Base-by-base conservation (phyloP, 1,140 invertebrate species). In the Platorchestia sp. region DNA sequence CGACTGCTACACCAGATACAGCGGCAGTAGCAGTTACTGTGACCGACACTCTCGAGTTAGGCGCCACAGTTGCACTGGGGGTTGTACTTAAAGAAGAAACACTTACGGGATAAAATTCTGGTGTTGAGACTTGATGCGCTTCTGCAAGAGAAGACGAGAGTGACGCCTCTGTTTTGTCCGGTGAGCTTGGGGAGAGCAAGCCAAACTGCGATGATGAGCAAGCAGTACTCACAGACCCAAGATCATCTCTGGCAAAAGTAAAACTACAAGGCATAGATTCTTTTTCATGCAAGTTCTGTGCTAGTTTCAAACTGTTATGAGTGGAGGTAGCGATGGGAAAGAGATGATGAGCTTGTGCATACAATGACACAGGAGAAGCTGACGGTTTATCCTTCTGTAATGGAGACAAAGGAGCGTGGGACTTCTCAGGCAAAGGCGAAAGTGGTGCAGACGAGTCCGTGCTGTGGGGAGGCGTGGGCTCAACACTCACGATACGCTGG, bases 391-490 rank as follows among this genome's bases (percentile, higher is more conserved):
- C 91, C 40, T 44, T 45, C 41, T 45, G 45, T 44, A 47, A 27
- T 45, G 91, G 91, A 6, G 91, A 93, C 43, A 93, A 40, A 93
- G 91, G 45, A 44, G 44, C 91, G 10, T 93, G 91, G 45, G 41
- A 19, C 45, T 47, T 93, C 43, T 93, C 91, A 44, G 91, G 45
- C 45, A 93, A 40, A 45, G 91, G 91, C 7, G 91, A 93, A 10
- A 93, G 45, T 0, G 91, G 91, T 7, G 91, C 91, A 45, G 91
- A 93, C 14, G 91, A 93, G 40, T 93, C 91, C 0, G 91, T 93
- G 91, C 91, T 93, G 91, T 93, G 91, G 14, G 91, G 91, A 7
- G 91, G 91, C 19, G 91, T 93, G 41, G 87, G 87, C 87, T 89
- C 87, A 42, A 27, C 87, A 41, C 41, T 89, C 87, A 89, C 87